Conservation (phyloP, 2,888 invertebrate genomes). For the Tanytarsus gracilentus region DNA sequence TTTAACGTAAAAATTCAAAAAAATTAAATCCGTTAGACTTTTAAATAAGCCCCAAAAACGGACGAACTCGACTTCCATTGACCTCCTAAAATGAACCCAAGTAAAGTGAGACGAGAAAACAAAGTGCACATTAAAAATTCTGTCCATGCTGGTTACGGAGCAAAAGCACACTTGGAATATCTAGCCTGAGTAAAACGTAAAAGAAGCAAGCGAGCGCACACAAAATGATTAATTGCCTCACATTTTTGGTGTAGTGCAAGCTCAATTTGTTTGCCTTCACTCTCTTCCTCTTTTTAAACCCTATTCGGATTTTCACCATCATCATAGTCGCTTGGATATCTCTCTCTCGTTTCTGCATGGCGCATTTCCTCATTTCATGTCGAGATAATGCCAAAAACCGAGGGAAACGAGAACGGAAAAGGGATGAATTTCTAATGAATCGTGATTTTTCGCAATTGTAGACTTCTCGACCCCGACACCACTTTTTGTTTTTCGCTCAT, state of each 20-base stretch:
- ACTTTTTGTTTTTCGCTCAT: background rate
- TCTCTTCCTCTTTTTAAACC: background rate
- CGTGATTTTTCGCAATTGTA: slow-evolving; percentile 21
- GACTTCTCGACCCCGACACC: background rate
- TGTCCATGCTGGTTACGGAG: slow-evolving; percentile 19
- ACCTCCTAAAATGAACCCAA: no score
- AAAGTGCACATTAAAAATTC: slow-evolving; percentile 20
- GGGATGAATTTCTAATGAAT: slow-evolving; percentile 27
- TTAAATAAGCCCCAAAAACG: no score
- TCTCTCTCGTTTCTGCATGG: no score
- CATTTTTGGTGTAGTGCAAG: background rate
- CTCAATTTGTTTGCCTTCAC: slow-evolving; percentile 25
- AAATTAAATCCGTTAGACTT: no score
- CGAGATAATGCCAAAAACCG: no score
- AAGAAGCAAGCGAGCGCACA: slow-evolving; percentile 1
- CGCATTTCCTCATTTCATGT: no score
- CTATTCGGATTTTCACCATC: background rate
- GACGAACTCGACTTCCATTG: no score
- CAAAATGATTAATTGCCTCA: slow-evolving; percentile 26
- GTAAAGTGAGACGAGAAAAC: background rate
- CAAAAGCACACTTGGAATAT: slow-evolving; percentile 13
- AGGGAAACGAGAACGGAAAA: background rate
- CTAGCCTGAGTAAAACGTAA: background rate
- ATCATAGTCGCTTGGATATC: background rate
- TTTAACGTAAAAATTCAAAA: no score